phyloP scores from a whole-genome alignment of 1,140 invertebrate genomes.

The Melanaphis sacchari region DNA sequence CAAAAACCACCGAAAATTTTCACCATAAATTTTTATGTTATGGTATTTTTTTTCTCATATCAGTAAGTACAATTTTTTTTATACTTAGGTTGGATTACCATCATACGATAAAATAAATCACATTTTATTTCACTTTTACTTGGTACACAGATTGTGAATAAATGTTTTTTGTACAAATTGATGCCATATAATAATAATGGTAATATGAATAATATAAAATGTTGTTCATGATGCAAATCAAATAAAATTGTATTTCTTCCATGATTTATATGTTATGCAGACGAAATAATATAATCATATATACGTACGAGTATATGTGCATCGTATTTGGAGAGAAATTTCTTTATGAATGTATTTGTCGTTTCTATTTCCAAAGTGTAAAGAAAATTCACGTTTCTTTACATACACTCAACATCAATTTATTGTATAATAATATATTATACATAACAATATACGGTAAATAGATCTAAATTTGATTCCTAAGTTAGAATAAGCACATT shows the following conservation, averaged over 20 bases:
- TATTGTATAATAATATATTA: neutral
- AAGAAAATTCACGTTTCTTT: neutral
- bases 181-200: neutral
- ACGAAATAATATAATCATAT: neutral
- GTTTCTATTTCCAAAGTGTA: neutral
- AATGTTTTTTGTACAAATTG: neutral
- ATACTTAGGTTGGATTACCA: neutral
- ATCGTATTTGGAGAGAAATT: neutral
- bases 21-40: neutral
- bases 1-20: neutral
- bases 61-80: neutral
- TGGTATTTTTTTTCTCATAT: neutral
- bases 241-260: neutral
- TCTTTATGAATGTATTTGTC: neutral
- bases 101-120: slow-evolving; percentile 17
- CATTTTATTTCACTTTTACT: neutral
- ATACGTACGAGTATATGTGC: neutral
- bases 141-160: neutral
- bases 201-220: neutral
- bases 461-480: neutral
- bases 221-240: neutral
- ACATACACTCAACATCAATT: neutral
- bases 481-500: neutral
- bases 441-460: neutral
- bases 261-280: neutral